Percentiles rank a stretch among this genome's conserved stretches.
Conservation (phyloP, 2,797 vertebrate genomes). For the Tauraco hartlaubi region DNA sequence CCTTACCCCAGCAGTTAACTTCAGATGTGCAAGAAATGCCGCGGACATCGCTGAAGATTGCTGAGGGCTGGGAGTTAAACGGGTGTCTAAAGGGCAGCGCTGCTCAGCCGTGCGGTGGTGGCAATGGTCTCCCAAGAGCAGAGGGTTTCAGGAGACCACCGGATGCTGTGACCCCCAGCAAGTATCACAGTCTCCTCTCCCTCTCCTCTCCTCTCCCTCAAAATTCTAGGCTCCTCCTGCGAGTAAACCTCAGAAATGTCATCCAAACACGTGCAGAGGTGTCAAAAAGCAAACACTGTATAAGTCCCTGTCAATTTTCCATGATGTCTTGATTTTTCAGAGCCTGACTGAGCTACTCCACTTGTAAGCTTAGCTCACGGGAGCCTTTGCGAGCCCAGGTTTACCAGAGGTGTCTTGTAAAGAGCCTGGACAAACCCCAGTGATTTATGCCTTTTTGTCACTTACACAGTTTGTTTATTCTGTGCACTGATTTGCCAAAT, state of each 20-base stretch:
- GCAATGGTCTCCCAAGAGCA: not conserved
- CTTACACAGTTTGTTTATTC: not conserved
- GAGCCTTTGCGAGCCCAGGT: not conserved
- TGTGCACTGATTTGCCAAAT: not conserved
- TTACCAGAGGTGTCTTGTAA: not conserved
- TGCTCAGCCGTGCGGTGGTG: not conserved
- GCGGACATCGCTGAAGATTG: not conserved
- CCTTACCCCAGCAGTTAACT: not conserved
- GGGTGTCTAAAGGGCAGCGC: not conserved
- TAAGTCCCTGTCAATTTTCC: rapidly evolving
- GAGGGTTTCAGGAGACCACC: not conserved
- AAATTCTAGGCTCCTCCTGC: not conserved
- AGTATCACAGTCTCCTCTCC: not conserved
- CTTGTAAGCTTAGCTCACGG: not conserved
- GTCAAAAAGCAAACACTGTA: rapidly evolving
- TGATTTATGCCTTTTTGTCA: not conserved
- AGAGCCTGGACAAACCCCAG: not conserved
- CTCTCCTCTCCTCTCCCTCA: not conserved
- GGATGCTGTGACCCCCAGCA: not conserved
- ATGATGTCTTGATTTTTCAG: not conserved
- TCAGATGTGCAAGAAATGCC: not conserved
- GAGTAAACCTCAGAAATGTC: not conserved
- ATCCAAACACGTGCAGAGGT: rapidly evolving
- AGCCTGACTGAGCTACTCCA: rapidly evolving
- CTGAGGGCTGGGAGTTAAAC: not conserved